phyloP scores from a whole-genome alignment of 2,113 vertebrate genomes.

The Ovis canadensis region DNA sequence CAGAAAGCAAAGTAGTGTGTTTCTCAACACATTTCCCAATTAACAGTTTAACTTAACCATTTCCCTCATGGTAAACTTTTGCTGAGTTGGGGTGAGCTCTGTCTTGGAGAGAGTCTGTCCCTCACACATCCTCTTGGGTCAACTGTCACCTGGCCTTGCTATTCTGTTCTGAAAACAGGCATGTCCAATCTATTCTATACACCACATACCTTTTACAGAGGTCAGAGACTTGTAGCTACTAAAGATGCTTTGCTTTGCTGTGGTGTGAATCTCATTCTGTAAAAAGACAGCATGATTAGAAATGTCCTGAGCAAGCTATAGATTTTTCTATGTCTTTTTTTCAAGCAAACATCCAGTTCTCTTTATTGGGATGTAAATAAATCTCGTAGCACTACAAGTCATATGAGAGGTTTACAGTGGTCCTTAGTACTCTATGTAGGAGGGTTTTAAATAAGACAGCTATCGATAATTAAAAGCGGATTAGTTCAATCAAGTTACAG shows the following conservation, averaged over 20 bases:
- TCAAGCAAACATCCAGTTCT: background rate
- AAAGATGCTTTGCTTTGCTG: background rate
- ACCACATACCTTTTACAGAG: background rate
- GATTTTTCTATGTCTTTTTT: background rate
- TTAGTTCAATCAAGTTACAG: background rate
- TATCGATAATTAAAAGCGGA: conserved; percentile 10
- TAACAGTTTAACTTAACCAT: background rate
- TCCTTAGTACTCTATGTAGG: conserved; percentile 30
- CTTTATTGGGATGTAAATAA: conserved; percentile 43
- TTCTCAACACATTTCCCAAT: background rate
- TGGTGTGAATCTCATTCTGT: background rate
- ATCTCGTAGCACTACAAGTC: conserved; percentile 58
- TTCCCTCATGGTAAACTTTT: background rate
- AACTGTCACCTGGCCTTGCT: background rate
- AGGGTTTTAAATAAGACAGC: conserved; percentile 53
- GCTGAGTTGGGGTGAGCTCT: background rate
- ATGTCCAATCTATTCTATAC: background rate
- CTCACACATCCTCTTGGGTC: background rate
- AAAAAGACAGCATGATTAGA: background rate
- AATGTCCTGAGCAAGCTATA: background rate
- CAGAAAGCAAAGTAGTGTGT: background rate
- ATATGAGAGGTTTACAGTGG: conserved; percentile 46
- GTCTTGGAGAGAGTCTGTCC: background rate
- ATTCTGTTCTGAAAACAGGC: background rate
- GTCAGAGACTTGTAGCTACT: background rate